Evolutionary conservation across 2,888 invertebrate species (phyloP).

Genomic region (Idaea aversata): DNA sequence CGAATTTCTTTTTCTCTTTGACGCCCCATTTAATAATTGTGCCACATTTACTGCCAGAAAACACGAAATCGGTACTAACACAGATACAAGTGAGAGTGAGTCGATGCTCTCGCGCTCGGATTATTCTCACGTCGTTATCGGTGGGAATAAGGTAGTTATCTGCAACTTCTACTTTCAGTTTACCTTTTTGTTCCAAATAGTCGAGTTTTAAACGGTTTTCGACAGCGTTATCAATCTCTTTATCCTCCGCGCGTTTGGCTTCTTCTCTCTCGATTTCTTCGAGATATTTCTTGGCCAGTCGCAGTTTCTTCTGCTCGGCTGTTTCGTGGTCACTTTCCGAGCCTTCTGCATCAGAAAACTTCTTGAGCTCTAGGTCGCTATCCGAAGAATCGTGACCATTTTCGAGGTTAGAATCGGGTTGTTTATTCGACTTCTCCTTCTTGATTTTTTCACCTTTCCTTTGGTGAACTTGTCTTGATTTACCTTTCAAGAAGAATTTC

Average conservation of each 20-base stretch:
- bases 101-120: slow-evolving; percentile 89
- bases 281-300: slow-evolving; percentile 94
- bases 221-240: slow-evolving; percentile 83
- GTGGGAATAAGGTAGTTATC: slow-evolving; percentile 65
- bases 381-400: slow-evolving; percentile 83
- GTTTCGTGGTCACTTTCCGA: slow-evolving; percentile 87
- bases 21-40: slow-evolving; percentile 92
- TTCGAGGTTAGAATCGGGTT: slow-evolving; percentile 64
- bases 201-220: slow-evolving; percentile 90
- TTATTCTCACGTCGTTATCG: slow-evolving; percentile 62
- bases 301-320: slow-evolving; percentile 93
- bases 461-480: slow-evolving; percentile 77
- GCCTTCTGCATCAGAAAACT: slow-evolving; percentile 71
- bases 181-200: slow-evolving; percentile 92
- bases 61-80: slow-evolving; percentile 87
- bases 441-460: slow-evolving; percentile 73
- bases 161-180: slow-evolving; percentile 87
- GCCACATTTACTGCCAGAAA: slow-evolving; percentile 93
- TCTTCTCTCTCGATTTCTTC: slow-evolving; percentile 92
- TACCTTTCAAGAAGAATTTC: slow-evolving; percentile 82
- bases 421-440: slow-evolving; percentile 61
- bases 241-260: slow-evolving; percentile 83
- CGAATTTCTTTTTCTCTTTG: slow-evolving; percentile 82
- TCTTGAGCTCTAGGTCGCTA: slow-evolving; percentile 82
- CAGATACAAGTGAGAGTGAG: slow-evolving; percentile 90